Conservation (phyloP, 2,888 invertebrate species). For the Melieria crassipennis region DNA sequence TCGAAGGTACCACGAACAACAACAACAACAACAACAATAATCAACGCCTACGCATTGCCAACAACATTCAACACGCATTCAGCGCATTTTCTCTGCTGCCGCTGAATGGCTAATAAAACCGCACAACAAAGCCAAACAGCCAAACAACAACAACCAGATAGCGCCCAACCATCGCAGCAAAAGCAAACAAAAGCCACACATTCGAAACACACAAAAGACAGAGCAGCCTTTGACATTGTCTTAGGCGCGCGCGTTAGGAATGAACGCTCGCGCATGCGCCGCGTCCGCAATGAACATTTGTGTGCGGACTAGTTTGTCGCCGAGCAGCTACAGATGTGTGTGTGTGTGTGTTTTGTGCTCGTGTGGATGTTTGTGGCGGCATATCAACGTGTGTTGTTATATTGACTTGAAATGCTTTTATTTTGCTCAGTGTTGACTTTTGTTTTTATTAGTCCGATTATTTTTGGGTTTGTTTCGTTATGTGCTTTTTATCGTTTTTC, state of each 20-base stretch:
- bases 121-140: neutral
- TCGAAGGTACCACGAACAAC: neutral
- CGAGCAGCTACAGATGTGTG: too few species aligned
- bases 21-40: neutral
- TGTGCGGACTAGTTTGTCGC: too few species aligned
- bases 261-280: neutral
- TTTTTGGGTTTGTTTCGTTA: neutral
- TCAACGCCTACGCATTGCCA: neutral
- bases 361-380: neutral
- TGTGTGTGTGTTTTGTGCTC: too few species aligned
- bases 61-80: neutral
- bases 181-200: neutral
- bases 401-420: neutral
- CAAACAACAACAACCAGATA: neutral
- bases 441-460: slow-evolving; percentile 4
- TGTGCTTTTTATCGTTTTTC: slow-evolving; percentile 10
- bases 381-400: neutral
- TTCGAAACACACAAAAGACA: neutral
- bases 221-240: slow-evolving; percentile 18
- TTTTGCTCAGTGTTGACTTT: slow-evolving; percentile 1
- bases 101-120: slow-evolving; percentile 1
- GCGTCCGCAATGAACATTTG: too few species aligned
- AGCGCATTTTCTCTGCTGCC: neutral
- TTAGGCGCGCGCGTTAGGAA: slow-evolving; percentile 10
- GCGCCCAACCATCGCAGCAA: neutral